Evolutionary conservation across 2,888 invertebrate genomes (phyloP).

Genomic region (Drosophila falleni): DNA sequence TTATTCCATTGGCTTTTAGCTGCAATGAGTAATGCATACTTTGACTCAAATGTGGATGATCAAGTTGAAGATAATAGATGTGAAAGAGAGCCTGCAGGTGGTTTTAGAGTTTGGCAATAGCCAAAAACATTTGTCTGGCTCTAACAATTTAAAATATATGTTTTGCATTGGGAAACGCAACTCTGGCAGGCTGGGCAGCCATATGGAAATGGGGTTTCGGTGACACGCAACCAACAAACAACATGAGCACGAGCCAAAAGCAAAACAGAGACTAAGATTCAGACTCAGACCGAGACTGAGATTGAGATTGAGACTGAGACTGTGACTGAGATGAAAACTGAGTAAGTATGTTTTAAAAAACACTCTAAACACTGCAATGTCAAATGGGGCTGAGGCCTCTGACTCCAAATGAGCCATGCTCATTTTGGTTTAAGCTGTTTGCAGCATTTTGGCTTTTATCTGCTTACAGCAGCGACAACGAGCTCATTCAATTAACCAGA

Average conservation of each 20-base stretch:
- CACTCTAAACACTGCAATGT: constrained; percentile 52
- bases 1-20: constrained; percentile 19
- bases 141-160: constrained; percentile 29
- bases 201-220: constrained; percentile 61
- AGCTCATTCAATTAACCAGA: constrained; percentile 66
- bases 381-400: constrained; percentile 30
- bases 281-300: constrained; percentile 5
- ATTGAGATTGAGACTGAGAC: neutral
- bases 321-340: constrained; percentile 6
- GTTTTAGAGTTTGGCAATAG: constrained; percentile 29
- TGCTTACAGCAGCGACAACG: constrained; percentile 42
- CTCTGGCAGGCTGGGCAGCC: constrained; percentile 38
- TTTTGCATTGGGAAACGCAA: constrained; percentile 37
- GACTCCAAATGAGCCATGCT: constrained; percentile 3
- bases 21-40: constrained; percentile 9
- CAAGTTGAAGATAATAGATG: neutral
- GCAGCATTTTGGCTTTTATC: constrained; percentile 43
- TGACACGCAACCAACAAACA: constrained; percentile 64
- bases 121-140: constrained; percentile 15
- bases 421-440: constrained; percentile 22
- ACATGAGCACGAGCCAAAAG: constrained; percentile 35
- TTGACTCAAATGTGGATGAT: constrained; percentile 8
- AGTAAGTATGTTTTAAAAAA: constrained; percentile 9
- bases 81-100: constrained; percentile 36
- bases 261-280: constrained; percentile 1